Evolutionary conservation across 2,113 vertebrate genomes (phyloP).

Genomic region (Takifugu flavidus): DNA sequence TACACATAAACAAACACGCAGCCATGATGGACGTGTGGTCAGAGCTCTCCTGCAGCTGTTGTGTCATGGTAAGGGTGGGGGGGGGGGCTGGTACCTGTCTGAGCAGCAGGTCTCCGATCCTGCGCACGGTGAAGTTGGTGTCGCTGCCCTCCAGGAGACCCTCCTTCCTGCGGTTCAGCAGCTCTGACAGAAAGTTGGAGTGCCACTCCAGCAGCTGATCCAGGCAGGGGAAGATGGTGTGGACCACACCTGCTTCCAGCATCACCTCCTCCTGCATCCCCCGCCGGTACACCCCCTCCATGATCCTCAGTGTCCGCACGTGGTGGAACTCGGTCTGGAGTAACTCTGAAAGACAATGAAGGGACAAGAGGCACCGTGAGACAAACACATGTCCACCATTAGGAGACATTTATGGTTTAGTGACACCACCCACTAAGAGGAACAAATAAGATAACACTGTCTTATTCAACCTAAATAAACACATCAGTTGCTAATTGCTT

Average conservation of each 20-base stretch:
- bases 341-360: conserved; percentile 74
- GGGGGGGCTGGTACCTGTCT: conserved; percentile 47
- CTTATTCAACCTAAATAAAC: too few species aligned
- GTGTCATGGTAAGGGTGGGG: too few species aligned
- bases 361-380: not conserved
- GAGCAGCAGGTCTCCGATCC: conserved; percentile 85
- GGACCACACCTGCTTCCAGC: conserved; percentile 80
- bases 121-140: conserved; percentile 85
- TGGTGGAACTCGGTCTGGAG: conserved; percentile 95
- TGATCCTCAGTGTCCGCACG: conserved; percentile 88
- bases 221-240: conserved; percentile 88
- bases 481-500: too few species aligned
- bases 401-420: too few species aligned
- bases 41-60: too few species aligned
- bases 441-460: too few species aligned
- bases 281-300: conserved; percentile 86
- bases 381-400: not conserved
- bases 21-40: too few species aligned
- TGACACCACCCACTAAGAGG: too few species aligned
- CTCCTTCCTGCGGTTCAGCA: conserved; percentile 77
- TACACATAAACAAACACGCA: conserved; percentile 31
- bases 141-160: conserved; percentile 79
- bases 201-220: conserved; percentile 88
- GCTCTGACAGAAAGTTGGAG: conserved; percentile 80
- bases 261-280: conserved; percentile 91